Evolutionary conservation across 2,888 invertebrate genomes (phyloP).

Genomic region (Pristionchus fissidentatus): DNA sequence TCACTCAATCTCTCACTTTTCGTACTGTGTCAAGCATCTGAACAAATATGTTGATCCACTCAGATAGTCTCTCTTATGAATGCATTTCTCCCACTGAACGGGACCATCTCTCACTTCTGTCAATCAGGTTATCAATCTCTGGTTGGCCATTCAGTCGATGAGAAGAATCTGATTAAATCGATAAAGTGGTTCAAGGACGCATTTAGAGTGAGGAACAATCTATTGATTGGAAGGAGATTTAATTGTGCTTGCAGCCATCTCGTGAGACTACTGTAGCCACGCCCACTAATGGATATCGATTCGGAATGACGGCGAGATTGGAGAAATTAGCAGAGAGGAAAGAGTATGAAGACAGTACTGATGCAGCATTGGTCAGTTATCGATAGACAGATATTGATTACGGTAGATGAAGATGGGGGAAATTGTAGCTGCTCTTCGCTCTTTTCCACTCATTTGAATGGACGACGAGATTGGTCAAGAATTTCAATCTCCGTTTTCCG

Average conservation of each 20-base stretch:
- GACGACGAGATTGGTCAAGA: conserved; percentile 39
- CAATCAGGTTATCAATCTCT: conserved; percentile 48
- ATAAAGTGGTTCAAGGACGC: conserved; percentile 56
- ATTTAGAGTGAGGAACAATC: conserved; percentile 50
- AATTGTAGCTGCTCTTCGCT: conserved; percentile 58
- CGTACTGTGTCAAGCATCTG: no score
- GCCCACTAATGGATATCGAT: conserved; percentile 38
- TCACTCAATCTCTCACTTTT: no score
- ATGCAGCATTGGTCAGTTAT: conserved; percentile 54
- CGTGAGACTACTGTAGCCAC: not conserved
- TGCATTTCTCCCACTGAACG: not conserved
- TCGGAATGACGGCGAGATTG: conserved; percentile 23
- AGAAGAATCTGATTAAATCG: conserved; percentile 52
- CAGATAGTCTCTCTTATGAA: no score
- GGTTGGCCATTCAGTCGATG: conserved; percentile 50
- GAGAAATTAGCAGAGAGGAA: conserved; percentile 50
- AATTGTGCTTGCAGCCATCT: conserved; percentile 44
- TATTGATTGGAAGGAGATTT: not conserved
- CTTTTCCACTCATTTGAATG: conserved; percentile 54
- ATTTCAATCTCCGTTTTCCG: conserved; percentile 26
- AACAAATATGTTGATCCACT: no score
- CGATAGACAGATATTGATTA: not conserved
- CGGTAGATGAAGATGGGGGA: not conserved
- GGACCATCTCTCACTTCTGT: not conserved
- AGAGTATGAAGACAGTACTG: conserved; percentile 58